phyloP scores from a whole-genome alignment of 1,140 invertebrate species.

The Phthorimaea operculella region DNA sequence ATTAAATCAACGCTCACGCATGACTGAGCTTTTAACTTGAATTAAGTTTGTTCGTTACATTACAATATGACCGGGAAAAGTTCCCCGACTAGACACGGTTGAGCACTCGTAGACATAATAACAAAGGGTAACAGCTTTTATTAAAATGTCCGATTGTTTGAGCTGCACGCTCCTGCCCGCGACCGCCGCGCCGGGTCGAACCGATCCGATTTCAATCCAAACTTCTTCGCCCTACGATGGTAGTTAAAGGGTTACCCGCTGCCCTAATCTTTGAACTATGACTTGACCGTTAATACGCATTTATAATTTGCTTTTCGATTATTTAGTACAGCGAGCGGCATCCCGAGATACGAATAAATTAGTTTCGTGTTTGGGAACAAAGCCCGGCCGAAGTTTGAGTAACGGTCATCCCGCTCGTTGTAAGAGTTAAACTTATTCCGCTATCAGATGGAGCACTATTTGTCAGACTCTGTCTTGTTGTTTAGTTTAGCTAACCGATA shows the following conservation, averaged over 20 bases:
- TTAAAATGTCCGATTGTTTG: constrained; percentile 51
- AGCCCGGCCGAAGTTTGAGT: constrained; percentile 50
- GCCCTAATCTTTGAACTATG: constrained; percentile 68
- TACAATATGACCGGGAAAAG: constrained; percentile 2
- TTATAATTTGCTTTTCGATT: constrained; percentile 67
- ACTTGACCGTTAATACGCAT: constrained; percentile 67
- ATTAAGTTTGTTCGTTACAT: constrained; percentile 13
- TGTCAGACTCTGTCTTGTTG: constrained; percentile 33
- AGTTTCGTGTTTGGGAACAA: constrained; percentile 65
- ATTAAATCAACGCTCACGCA: too few relatives aligned
- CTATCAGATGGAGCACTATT: constrained; percentile 33
- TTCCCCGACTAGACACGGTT: neutral
- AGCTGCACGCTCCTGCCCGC: constrained; percentile 34
- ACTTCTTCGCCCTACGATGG: constrained; percentile 55
- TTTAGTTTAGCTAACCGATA: constrained; percentile 25
- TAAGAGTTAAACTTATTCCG: constrained; percentile 47
- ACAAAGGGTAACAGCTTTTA: constrained; percentile 35
- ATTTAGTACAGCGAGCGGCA: constrained; percentile 53
- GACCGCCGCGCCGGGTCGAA: constrained; percentile 21
- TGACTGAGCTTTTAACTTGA: neutral
- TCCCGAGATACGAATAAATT: constrained; percentile 63
- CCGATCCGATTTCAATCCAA: constrained; percentile 51
- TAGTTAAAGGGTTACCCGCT: constrained; percentile 59
- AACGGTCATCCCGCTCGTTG: constrained; percentile 52
- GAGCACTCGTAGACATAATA: constrained; percentile 4